phyloP scores from a whole-genome alignment of 1,140 invertebrate species.

The Lepidurus arcticus region DNA sequence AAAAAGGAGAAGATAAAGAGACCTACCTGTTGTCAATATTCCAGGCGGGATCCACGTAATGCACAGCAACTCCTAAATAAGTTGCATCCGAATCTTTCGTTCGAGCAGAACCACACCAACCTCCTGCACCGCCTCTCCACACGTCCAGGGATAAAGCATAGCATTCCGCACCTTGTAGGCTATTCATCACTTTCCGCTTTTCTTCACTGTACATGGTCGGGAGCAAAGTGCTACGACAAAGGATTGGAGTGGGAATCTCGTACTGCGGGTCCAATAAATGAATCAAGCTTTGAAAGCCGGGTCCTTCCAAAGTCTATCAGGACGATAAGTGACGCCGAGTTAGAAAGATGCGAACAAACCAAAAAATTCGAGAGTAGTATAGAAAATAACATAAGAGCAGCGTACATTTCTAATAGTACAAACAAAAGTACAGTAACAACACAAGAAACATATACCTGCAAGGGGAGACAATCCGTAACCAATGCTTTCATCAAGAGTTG shows the following conservation, averaged over 20 bases:
- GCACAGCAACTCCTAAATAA: constrained; percentile 32
- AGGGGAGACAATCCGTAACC: constrained; percentile 34
- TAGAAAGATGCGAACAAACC: background rate
- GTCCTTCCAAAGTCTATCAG: constrained; percentile 18
- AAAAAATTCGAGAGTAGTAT: no score
- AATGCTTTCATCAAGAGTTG: constrained; percentile 28
- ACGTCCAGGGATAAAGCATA: constrained; percentile 32
- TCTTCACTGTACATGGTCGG: constrained; percentile 32
- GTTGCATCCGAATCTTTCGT: constrained; percentile 24
- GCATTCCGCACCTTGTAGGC: constrained; percentile 26
- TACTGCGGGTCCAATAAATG: constrained; percentile 29
- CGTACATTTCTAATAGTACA: no score
- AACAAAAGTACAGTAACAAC: no score
- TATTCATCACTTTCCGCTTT: constrained; percentile 10
- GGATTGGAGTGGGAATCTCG: constrained; percentile 25
- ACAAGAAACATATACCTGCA: background rate
- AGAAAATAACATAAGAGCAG: no score
- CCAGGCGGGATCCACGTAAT: constrained; percentile 32
- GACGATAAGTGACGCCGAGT: background rate
- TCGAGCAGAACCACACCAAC: background rate
- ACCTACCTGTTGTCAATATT: constrained; percentile 27
- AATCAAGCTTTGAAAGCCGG: constrained; percentile 34
- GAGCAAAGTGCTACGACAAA: constrained; percentile 28
- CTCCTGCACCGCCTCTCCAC: constrained; percentile 27
- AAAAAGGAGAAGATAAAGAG: background rate